Evolutionary conservation across 2,888 invertebrate species (phyloP).

Genomic region (Heteromurus nitidus): DNA sequence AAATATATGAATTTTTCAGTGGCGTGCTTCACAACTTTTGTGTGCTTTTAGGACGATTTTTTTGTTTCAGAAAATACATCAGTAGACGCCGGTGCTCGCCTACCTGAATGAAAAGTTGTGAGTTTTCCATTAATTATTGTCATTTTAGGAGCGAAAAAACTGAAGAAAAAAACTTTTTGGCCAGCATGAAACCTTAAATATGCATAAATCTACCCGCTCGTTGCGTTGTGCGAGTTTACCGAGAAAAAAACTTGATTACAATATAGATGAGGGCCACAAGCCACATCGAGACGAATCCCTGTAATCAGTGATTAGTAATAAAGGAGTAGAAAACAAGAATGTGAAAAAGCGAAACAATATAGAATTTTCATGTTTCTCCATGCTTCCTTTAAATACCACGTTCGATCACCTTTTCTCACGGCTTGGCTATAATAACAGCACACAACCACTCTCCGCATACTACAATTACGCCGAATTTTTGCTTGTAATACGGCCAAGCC

Average conservation of each 20-base stretch:
- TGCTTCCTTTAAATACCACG: neutral
- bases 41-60: no score
- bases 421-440: constrained; percentile 12
- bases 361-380: constrained; percentile 42
- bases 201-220: no score
- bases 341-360: constrained; percentile 40
- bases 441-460: constrained; percentile 17
- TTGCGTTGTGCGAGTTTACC: no score
- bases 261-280: constrained; percentile 9
- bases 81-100: constrained; percentile 28
- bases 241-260: constrained; percentile 32
- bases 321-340: constrained; percentile 56
- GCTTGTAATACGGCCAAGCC: neutral
- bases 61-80: constrained; percentile 17
- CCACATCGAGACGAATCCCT: constrained; percentile 36
- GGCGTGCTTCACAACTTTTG: constrained; percentile 43
- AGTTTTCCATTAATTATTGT: constrained; percentile 53
- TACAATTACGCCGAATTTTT: constrained; percentile 46
- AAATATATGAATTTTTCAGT: constrained; percentile 61
- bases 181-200: constrained; percentile 10
- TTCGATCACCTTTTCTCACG: constrained; percentile 4
- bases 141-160: constrained; percentile 36
- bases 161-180: constrained; percentile 1
- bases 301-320: constrained; percentile 66
- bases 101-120: constrained; percentile 1